A percentile compares a stretch with the other conserved stretches of the same genome.
phyloP scores from a whole-genome alignment of 2,797 vertebrate species.

The Hypotaenidia okinawae region DNA sequence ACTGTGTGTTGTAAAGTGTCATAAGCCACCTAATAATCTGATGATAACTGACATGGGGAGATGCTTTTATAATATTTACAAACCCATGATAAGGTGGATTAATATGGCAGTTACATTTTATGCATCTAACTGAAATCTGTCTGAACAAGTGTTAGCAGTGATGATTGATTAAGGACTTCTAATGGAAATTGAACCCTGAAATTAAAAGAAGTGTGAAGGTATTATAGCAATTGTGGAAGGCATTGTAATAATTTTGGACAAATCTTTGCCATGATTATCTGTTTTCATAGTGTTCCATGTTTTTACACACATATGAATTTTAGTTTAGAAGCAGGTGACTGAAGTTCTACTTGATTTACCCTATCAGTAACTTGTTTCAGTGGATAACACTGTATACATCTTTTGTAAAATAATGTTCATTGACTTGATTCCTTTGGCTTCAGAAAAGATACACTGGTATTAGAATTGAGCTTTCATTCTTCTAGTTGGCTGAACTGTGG shows the following conservation, averaged over 20 bases:
- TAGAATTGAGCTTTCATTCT: background rate
- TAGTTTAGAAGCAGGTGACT: background rate
- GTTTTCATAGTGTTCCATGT: background rate
- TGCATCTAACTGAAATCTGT: background rate
- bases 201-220: background rate
- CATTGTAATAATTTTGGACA: background rate
- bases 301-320: background rate
- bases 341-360: background rate
- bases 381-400: background rate
- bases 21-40: slow-evolving; percentile 4
- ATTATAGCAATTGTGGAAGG: background rate
- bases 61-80: slow-evolving; percentile 25
- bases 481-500: background rate
- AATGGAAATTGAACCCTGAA: background rate
- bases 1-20: background rate
- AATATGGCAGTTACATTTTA: slow-evolving; percentile 17
- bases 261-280: background rate
- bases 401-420: background rate
- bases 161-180: background rate
- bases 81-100: background rate
- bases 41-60: background rate
- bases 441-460: background rate
- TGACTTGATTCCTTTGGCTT: background rate
- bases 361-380: background rate
- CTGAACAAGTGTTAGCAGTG: background rate